Conservation (phyloP, 2,113 vertebrate species). For the Paraplagusia blochii region DNA sequence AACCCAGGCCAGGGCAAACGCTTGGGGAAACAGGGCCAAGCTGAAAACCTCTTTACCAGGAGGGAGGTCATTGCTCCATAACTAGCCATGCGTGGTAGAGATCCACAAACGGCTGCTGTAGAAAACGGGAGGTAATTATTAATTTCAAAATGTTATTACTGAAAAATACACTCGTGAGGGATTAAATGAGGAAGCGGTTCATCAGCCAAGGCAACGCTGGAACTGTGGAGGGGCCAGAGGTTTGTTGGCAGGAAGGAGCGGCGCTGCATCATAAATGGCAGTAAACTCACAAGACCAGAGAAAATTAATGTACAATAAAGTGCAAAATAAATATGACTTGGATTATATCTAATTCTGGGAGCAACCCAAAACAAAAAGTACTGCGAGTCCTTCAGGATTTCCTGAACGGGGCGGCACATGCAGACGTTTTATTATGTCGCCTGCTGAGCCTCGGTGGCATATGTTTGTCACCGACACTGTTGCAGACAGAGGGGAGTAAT, state of each 20-base stretch:
- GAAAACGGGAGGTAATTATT: constrained; percentile 26
- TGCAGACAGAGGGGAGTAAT: constrained; percentile 37
- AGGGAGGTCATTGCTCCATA: constrained; percentile 20
- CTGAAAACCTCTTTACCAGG: constrained; percentile 35
- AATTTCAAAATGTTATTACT: constrained; percentile 11
- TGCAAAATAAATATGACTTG: constrained; percentile 13
- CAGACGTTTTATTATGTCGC: constrained; percentile 10
- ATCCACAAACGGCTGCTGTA: constrained; percentile 27
- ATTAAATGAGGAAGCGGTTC: constrained; percentile 31
- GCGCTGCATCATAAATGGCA: constrained; percentile 36
- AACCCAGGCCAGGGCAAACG: constrained; percentile 29
- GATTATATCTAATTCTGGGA: constrained; percentile 4
- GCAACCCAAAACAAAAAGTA: too few species aligned
- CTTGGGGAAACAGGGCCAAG: constrained; percentile 28
- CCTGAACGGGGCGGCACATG: constrained; percentile 2
- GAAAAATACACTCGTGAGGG: constrained; percentile 31
- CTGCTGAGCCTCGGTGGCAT: constrained; percentile 6
- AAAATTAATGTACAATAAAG: constrained; percentile 21
- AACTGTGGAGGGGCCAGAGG: constrained; percentile 39
- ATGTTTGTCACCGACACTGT: constrained; percentile 31
- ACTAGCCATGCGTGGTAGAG: constrained; percentile 23
- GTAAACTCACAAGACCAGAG: constrained; percentile 22
- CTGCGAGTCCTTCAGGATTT: constrained; percentile 1
- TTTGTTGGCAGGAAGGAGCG: constrained; percentile 40
- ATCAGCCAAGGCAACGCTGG: constrained; percentile 26